phyloP scores from a whole-genome alignment of 2,888 invertebrate species.

The Volucella zonaria region DNA sequence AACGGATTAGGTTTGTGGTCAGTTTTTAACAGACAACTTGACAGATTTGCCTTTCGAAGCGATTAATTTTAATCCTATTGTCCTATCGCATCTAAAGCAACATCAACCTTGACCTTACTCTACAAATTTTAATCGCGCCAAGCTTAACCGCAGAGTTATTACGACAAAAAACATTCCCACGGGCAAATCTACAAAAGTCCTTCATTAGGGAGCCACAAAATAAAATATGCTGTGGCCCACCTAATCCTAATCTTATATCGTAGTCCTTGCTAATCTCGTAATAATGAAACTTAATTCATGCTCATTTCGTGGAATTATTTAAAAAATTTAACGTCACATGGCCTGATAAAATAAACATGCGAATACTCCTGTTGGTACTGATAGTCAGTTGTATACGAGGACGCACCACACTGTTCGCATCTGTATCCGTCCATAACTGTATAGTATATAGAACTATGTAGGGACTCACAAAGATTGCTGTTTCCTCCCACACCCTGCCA shows the following conservation, averaged over 20 bases:
- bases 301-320: neutral
- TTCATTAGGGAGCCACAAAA: slow-evolving; percentile 26
- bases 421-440: neutral
- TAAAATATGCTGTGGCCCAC: slow-evolving; percentile 10
- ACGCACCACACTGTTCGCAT: no score
- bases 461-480: neutral
- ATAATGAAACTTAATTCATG: neutral
- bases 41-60: no score
- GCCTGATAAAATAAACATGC: slow-evolving; percentile 7
- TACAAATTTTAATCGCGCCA: slow-evolving; percentile 46
- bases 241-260: slow-evolving; percentile 10
- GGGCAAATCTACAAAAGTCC: slow-evolving; percentile 32
- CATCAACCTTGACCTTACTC: slow-evolving; percentile 30
- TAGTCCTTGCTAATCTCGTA: slow-evolving; percentile 20
- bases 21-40: no score
- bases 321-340: slow-evolving; percentile 7
- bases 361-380: no score
- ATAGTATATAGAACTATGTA: slow-evolving; percentile 14
- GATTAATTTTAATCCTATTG: slow-evolving; percentile 23
- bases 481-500: neutral
- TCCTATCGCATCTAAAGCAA: slow-evolving; percentile 12
- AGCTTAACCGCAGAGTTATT: slow-evolving; percentile 54
- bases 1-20: no score
- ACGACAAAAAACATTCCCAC: slow-evolving; percentile 25
- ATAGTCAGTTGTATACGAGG: no score